phyloP scores from a whole-genome alignment of 2,888 invertebrate genomes.

The Drosophila austrosaltans region DNA sequence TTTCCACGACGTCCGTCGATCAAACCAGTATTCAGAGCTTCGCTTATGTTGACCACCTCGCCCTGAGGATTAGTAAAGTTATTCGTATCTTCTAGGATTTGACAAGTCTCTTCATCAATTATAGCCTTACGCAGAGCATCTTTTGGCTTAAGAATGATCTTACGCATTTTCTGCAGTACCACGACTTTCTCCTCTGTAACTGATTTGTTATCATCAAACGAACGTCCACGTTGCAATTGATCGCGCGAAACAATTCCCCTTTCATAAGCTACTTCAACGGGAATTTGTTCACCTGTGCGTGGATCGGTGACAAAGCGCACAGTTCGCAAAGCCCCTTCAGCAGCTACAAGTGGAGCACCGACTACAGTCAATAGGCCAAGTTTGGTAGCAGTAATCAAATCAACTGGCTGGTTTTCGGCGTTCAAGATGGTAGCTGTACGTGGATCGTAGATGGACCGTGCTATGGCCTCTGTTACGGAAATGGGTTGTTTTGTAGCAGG shows the following conservation, averaged over 20 bases:
- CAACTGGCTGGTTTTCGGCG: constrained; percentile 87
- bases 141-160: constrained; percentile 89
- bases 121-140: constrained; percentile 92
- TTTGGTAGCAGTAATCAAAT: constrained; percentile 90
- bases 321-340: constrained; percentile 88
- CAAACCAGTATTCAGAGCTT: constrained; percentile 89
- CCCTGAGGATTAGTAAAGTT: constrained; percentile 86
- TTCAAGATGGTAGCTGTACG: constrained; percentile 88
- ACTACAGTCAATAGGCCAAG: constrained; percentile 90
- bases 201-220: constrained; percentile 84
- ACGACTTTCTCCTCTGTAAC: constrained; percentile 87
- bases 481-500: constrained; percentile 88
- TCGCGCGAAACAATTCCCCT: constrained; percentile 87
- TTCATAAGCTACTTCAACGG: constrained; percentile 91
- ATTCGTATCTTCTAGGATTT: constrained; percentile 87
- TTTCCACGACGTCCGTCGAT: constrained; percentile 90
- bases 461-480: constrained; percentile 89
- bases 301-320: constrained; percentile 91
- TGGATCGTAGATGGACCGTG: constrained; percentile 89
- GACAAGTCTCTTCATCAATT: constrained; percentile 90
- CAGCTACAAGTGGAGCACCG: constrained; percentile 90
- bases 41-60: constrained; percentile 88
- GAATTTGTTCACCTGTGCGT: constrained; percentile 90
- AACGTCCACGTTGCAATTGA: constrained; percentile 76
- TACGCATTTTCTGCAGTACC: constrained; percentile 90